Percentiles rank a stretch among this genome's conserved stretches.
phyloP scores from a whole-genome alignment of 2,888 invertebrate species.

The Lasius platythorax region DNA sequence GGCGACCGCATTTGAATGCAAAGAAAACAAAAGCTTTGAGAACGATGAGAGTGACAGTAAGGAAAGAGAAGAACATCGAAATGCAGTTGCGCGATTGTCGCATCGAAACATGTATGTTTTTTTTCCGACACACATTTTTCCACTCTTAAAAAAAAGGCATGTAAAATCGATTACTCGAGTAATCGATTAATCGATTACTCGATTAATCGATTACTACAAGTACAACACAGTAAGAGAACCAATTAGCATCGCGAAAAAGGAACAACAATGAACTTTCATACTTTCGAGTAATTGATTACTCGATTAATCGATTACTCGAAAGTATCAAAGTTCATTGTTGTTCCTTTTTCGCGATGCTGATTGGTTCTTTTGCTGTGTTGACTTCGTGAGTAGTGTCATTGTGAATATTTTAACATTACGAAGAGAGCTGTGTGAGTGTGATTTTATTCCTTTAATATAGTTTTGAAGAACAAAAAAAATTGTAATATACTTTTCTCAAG shows the following conservation, averaged over 20 bases:
- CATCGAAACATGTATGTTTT: neutral
- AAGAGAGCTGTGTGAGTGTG: too few species aligned
- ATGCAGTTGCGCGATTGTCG: neutral
- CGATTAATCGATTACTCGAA: too few species aligned
- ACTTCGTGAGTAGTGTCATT: neutral
- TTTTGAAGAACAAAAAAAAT: neutral
- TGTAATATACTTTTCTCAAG: neutral
- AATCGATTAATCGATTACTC: too few species aligned
- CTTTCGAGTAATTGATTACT: too few species aligned
- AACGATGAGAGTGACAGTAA: constrained; percentile 55
- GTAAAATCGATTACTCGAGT: neutral
- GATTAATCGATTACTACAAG: too few species aligned
- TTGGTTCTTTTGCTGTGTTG: neutral
- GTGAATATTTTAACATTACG: too few species aligned
- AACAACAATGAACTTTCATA: too few species aligned
- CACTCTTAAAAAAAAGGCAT: neutral
- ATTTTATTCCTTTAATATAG: neutral
- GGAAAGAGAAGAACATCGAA: neutral
- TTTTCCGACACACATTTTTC: neutral
- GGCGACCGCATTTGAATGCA: constrained; percentile 52
- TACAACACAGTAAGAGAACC: too few species aligned
- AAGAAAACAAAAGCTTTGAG: constrained; percentile 62
- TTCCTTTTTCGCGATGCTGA: neutral
- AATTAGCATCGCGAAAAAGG: too few species aligned
- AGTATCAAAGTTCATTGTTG: neutral